Base-by-base conservation (phyloP, 2,888 invertebrate genomes). In the Lucinisca nassula region DNA sequence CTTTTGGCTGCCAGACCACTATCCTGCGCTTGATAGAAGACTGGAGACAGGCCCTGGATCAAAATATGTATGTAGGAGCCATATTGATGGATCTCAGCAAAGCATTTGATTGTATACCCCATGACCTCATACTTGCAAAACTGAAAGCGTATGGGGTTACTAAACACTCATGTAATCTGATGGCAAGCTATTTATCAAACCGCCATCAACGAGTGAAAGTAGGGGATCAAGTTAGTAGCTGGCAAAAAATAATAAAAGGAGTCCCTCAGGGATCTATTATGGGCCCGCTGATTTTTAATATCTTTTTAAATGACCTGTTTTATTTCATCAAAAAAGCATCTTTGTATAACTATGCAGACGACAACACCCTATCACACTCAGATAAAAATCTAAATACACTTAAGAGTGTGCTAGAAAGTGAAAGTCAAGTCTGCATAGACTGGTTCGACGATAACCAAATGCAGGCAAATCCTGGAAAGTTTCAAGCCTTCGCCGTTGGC, bases 1-100 rank as follows among this genome's bases (percentile, higher is more conserved):
- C 27, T 14, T 79, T 40, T 74, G 79, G 79, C 14, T 84, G 84
- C 27, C 79, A 84, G n/a, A 84, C 84, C 3, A 79, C 74, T 37
- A n/a, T 78, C 3, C 55, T 83, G 14, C 61, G n/a, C n/a, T n/a
- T 61, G 27, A 30, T 61, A 61, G 61, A 27, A 61, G 61, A 61
- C 30, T 72, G 72, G 72, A 72, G 37, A 37, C 72, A 72, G 37
- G 72, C 37, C 37, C 35, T 72, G 2, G 72, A 37, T 24, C n/a
- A 72, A 37, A 72, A 72, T 21, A 72, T n/a, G 40, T 72, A 72
- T 72, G 72, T 72, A 72, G 72, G 38, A 21, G 37, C 72, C 37
- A 40, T 72, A 72, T 30, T 72, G 24, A 72, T 72, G 72, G 72
- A 37, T 37, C 21, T 37, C 4, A 38, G 38, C n/a, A 72, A 72